Evolutionary conservation across 2,888 invertebrate species (phyloP), one percentile per base, ranked within the genome.

Genomic region (Corythucha ciliata): DNA sequence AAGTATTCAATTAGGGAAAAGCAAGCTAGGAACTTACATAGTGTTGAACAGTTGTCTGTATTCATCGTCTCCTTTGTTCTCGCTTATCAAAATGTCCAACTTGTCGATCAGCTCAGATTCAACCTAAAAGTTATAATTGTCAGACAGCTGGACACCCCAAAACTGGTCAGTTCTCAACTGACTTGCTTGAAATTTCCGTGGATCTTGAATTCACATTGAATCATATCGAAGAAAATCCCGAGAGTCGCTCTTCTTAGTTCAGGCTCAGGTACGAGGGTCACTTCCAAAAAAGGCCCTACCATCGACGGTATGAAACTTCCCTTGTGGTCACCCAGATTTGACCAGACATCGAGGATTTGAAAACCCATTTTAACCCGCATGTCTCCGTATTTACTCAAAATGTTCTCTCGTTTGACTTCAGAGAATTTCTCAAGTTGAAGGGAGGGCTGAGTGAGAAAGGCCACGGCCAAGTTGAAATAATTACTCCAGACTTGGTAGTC

Each of bases 31-130:
- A 59, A 83, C 91, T 88, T 74, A 93, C 93, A 93, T 92, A 48
- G 90, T 88, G 64, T 91, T 88, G 67, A 94, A 94, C n/a, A 94
- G 76, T 56, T 88, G 79, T 54, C 89, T 75, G 66, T 93, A 94
- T 65, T 92, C 89, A 64, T 89, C 88, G 62, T 94, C 93, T 0
- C 93, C 93, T 65, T 92, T 90, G 67, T 91, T 90, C 64, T 91
- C 88, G 53, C 90, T 90, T 39, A 94, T 87, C 22, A 92, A 72
- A 57, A 89, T 83, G 70, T 94, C 94, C 60, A 93, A 71, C 66
- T 93, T 92, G 65, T 94, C 93, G 45, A 94, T 93, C 4, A 96
- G 71, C 60, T 93, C 92, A 18, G 88, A 88, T 66, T 94, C 94
- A 1, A 94, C 91, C 63, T 74, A 61, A 20, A 62, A 62, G n/a